These are phyloP conservation scores for Mythimna vitellina DNA, from an alignment of 2,888 invertebrate genomes.

Conservation along the genomic window DNA sequence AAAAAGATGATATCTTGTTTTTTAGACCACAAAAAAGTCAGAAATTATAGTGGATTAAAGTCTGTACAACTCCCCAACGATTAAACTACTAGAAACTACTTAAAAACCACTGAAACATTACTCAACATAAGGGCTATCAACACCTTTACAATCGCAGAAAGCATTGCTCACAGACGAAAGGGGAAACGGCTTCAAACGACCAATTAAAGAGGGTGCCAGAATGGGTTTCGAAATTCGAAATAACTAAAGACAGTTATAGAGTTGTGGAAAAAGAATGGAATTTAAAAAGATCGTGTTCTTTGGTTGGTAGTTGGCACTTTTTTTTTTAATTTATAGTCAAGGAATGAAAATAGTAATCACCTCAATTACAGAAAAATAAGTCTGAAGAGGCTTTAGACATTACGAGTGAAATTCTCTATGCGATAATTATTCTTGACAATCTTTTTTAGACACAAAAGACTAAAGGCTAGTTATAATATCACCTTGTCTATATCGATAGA, in stretches of 20 bases:
- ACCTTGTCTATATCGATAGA: too few species aligned
- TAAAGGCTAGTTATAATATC: too few species aligned
- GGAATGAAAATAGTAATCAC: too few species aligned
- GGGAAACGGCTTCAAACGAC: slow-evolving; percentile 36
- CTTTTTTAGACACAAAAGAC: too few species aligned
- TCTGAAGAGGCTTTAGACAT: too few species aligned
- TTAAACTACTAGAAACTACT: slow-evolving; percentile 39
- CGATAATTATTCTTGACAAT: too few species aligned
- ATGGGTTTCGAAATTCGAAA: slow-evolving; percentile 47
- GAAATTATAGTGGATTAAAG: neutral
- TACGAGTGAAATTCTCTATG: too few species aligned
- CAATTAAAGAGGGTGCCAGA: slow-evolving; percentile 52
- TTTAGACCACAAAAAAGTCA: neutral
- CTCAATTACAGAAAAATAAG: too few species aligned
- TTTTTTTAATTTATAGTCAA: too few species aligned
- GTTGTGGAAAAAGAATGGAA: slow-evolving; percentile 12
- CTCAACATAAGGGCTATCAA: slow-evolving; percentile 45
- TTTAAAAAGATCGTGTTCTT: slow-evolving; percentile 13
- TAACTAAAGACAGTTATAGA: slow-evolving; percentile 30
- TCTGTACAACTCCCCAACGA: neutral
- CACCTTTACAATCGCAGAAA: slow-evolving; percentile 38
- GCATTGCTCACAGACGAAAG: slow-evolving; percentile 30
- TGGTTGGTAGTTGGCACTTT: neutral
- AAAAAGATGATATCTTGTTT: too few species aligned
- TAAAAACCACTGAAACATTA: slow-evolving; percentile 41